Base-by-base conservation (phyloP, 2,113 vertebrate species). In the Mugil cephalus region DNA sequence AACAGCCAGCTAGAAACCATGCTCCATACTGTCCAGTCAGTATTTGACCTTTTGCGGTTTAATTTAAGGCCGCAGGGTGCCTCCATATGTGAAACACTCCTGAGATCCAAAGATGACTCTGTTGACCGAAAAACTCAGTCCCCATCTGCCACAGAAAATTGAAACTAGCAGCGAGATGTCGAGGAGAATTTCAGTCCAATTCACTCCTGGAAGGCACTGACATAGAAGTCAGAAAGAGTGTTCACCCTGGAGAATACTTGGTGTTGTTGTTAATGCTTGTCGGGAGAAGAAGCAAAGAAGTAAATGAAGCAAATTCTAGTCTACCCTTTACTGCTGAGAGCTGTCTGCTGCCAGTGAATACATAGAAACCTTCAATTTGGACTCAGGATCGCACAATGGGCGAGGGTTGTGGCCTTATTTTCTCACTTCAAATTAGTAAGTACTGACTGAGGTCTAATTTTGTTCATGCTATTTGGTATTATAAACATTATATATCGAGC, bases 21-120 rank as follows among this genome's bases (percentile, higher is more conserved):
- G 45, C 54, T 78, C 75, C 4, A 75, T 77, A 84, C 68, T 56
- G 47, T 38, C 59, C 58, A 45, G 30, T 10, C 40, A 30, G 18
- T 34, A 39, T 78, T 56, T 86, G 79, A 84, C 83, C 81, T 86
- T 85, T 82, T 38, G 45, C 11, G 40, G n/a, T 64, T 79, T 70
- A 55, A 89, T 84, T 80, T 56, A 69, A 73, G 46, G 36, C 46
- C 63, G 65, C 10, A 24, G 8, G 67, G 17, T 64, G 21, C 48
- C 7, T 21, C 35, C 18, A 7, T 45, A 48, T 58, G 30, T 39
- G 53, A 63, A 47, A 63, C 59, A 59, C 60, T 76, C 67, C 42
- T 45, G 14, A 46, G n/a, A 64, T 24, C 18, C 50, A 30, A 55
- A 19, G 50, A 19, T 55, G 17, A 68, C 18, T 74, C 51, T 39